Evolutionary conservation across 2,113 vertebrate genomes (phyloP).

Genomic region (Tupaia chinensis): DNA sequence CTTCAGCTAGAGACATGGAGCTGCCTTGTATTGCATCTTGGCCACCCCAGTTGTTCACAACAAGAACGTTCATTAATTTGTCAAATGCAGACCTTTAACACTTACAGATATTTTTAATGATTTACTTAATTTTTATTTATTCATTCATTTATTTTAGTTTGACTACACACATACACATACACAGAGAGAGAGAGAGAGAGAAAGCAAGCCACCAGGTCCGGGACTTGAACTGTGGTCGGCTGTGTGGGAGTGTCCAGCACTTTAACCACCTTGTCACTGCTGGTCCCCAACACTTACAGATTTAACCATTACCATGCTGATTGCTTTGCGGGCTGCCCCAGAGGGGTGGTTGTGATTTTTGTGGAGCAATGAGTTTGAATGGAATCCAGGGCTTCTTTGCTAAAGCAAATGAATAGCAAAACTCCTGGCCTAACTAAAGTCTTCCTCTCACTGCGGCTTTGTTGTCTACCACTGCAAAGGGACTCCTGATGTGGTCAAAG

Average conservation of each 20-base stretch:
- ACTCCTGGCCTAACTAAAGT: background rate
- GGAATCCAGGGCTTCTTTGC: background rate
- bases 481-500: background rate
- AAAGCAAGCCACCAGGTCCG: too few relatives aligned
- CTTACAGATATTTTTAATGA: background rate
- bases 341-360: background rate
- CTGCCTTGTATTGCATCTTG: background rate
- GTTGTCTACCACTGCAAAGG: background rate
- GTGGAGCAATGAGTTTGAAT: background rate
- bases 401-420: background rate
- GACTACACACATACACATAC: too few relatives aligned
- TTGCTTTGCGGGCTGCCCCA: background rate
- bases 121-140: too few relatives aligned
- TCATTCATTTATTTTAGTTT: too few relatives aligned
- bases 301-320: background rate
- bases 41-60: background rate
- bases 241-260: too few relatives aligned
- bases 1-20: rapidly evolving
- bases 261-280: background rate
- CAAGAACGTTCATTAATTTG: rapidly evolving
- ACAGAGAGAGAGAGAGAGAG: too few relatives aligned
- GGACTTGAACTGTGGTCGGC: too few relatives aligned
- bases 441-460: background rate
- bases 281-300: background rate
- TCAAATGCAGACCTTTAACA: background rate